Conservation (phyloP, 2,888 invertebrate species). For the Ennomos erosarius region DNA sequence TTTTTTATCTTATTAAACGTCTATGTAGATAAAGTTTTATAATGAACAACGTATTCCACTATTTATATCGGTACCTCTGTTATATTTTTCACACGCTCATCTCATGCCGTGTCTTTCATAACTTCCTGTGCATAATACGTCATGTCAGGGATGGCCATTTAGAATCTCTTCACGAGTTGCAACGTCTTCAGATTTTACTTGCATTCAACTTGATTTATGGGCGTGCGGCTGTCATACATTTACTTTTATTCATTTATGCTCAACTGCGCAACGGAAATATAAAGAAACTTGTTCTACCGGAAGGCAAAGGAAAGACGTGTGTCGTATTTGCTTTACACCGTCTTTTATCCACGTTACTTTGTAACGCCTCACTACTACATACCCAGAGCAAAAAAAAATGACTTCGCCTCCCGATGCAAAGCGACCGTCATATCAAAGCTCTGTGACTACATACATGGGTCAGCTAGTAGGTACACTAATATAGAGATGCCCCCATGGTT, state of each 20-base stretch:
- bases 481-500: too few relatives aligned
- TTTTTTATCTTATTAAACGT: too few relatives aligned
- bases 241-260: constrained; percentile 23
- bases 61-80: not conserved
- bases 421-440: too few relatives aligned
- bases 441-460: too few relatives aligned
- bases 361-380: too few relatives aligned
- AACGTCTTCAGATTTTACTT: constrained; percentile 43
- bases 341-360: too few relatives aligned
- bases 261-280: constrained; percentile 16
- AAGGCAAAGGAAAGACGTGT: constrained; percentile 14
- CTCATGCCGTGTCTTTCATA: constrained; percentile 1
- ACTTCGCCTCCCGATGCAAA: too few relatives aligned
- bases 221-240: constrained; percentile 9
- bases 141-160: constrained; percentile 28
- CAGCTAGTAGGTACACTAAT: too few relatives aligned
- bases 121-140: constrained; percentile 9
- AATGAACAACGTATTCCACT: not conserved
- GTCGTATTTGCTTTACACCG: constrained; percentile 1
- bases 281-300: constrained; percentile 23
- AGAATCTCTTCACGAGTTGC: constrained; percentile 49
- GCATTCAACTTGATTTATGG: constrained; percentile 20
- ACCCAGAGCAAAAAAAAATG: too few relatives aligned
- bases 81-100: constrained; percentile 9
- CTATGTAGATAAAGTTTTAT: too few relatives aligned